These are phyloP conservation scores for Kuschelorhynchus macadamiae DNA, from an alignment of 2,888 invertebrate species.

Conservation along the genomic window DNA sequence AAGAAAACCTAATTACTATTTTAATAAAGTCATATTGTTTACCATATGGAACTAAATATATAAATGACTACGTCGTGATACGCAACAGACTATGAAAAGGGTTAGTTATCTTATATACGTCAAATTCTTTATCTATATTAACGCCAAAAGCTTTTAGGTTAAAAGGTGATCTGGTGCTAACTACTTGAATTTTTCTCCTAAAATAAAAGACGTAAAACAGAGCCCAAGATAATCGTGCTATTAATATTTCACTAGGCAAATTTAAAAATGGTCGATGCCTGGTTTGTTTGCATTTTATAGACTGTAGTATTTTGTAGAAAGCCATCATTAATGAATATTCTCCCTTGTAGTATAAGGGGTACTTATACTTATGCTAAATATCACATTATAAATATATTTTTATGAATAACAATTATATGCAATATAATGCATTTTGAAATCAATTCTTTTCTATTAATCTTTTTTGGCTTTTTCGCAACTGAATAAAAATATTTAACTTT, in stretches of 20 bases:
- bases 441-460: background rate
- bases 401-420: no score
- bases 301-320: constrained; percentile 24
- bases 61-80: background rate
- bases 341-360: no score
- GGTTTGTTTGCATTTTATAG: constrained; percentile 38
- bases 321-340: no score
- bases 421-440: no score
- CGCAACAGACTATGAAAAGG: constrained; percentile 9
- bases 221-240: constrained; percentile 56
- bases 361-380: no score
- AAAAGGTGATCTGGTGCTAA: constrained; percentile 71
- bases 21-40: no score
- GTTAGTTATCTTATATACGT: constrained; percentile 12
- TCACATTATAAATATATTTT: no score
- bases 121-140: constrained; percentile 34
- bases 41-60: background rate
- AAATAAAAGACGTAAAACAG: constrained; percentile 61
- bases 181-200: constrained; percentile 67
- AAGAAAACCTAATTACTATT: no score
- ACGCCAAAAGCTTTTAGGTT: constrained; percentile 69
- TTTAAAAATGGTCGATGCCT: constrained; percentile 45
- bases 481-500: no score
- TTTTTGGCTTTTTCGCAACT: no score
- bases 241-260: constrained; percentile 58